Evolutionary conservation across 53 echinoderm and acorn worm species (phyloP), one percentile per base, ranked within the genome.

Genomic region (Echinometra lucunter): DNA sequence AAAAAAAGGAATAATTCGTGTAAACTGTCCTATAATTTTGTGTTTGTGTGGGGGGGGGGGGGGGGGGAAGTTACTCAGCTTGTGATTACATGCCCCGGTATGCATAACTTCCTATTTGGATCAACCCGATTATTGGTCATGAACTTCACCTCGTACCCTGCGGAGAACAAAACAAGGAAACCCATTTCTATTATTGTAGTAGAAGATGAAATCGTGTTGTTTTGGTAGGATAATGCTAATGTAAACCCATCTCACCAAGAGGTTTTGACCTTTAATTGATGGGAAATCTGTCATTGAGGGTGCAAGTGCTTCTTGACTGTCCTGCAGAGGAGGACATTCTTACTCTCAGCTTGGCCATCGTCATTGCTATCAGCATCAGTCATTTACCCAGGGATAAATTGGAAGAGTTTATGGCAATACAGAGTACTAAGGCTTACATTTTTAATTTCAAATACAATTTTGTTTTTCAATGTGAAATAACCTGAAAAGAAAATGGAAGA

Each of bases 211-310:
- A 40, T 40, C 35, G 27, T 4, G 25, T 90, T 57, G 57, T 90
- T 90, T 90, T 90, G 57, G 40, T 57, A 60, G 66, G 34, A 25
- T 90, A 90, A 90, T 90, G 90, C 90, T 63, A 90, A 90, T 38
- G 66, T 90, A 90, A 90, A 90, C 90, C 57, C 35, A 40, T 60
- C 90, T 18, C 60, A 60, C 35, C 18, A n/a, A n/a, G 17, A 17
- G 56, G 63, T 53, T 88, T 32, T 90, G 90, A 90, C 90, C 90
- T 63, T 40, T 90, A 56, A 88, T 63, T 57, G 90, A 90, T 90
- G 60, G 63, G 66, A 35, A 18, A 40, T 90, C 90, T 90, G 90
- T 90, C 90, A 90, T 4, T 90, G 60, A 58, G 16, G 11, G 25
- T 25, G 90, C 90, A 90, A 63, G 58, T 90, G 90, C 57, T 8